phyloP scores from a whole-genome alignment of 2,888 invertebrate species.

The Drosophila atripex region DNA sequence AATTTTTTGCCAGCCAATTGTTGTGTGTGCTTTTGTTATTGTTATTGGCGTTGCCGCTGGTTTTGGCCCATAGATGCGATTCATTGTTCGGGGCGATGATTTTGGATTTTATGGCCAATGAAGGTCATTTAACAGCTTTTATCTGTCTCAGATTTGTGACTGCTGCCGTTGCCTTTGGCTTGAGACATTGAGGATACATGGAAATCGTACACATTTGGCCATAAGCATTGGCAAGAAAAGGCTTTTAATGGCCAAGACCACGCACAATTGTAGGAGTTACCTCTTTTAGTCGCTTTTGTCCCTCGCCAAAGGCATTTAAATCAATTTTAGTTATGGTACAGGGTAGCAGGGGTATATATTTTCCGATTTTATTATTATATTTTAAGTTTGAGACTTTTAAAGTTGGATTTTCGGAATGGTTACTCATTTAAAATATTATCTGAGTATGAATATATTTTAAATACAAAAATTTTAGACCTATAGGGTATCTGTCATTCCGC shows the following conservation, averaged over 20 bases:
- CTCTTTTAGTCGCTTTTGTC: slow-evolving; percentile 8
- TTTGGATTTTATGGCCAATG: slow-evolving; percentile 72
- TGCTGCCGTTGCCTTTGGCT: slow-evolving; percentile 42
- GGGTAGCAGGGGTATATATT: slow-evolving; percentile 1
- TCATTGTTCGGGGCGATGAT: slow-evolving; percentile 62
- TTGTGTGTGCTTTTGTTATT: slow-evolving; percentile 35
- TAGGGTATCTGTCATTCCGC: slow-evolving; percentile 5
- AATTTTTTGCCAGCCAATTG: slow-evolving; percentile 48
- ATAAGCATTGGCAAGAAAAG: slow-evolving; percentile 44
- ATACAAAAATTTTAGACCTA: neutral
- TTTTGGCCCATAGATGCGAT: slow-evolving; percentile 60
- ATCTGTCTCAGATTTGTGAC: slow-evolving; percentile 46
- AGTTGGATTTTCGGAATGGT: too few species aligned
- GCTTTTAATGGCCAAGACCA: slow-evolving; percentile 37
- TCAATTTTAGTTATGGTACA: slow-evolving; percentile 40
- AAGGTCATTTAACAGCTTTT: slow-evolving; percentile 69
- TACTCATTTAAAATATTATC: too few species aligned
- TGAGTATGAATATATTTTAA: neutral
- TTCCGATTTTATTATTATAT: neutral
- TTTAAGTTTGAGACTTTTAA: neutral
- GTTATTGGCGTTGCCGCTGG: slow-evolving; percentile 43
- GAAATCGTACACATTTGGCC: slow-evolving; percentile 7
- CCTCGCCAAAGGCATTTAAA: slow-evolving; percentile 45
- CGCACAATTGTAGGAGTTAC: slow-evolving; percentile 58
- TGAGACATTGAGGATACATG: slow-evolving; percentile 27